Evolutionary conservation across 2,797 vertebrate genomes (phyloP), one percentile per base, ranked within the genome.

Genomic region (Sphenodon punctatus): DNA sequence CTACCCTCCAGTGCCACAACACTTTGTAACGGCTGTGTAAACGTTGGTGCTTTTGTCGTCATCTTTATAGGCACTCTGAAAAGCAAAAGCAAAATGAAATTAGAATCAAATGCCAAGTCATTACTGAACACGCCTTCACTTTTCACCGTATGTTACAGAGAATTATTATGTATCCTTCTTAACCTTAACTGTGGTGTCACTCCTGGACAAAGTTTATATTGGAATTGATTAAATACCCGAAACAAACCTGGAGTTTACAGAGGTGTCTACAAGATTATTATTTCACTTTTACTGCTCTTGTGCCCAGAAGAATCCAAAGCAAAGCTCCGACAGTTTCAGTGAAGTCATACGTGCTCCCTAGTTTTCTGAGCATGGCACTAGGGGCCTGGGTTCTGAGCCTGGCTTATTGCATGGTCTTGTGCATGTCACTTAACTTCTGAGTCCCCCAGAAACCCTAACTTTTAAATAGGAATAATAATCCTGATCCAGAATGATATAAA

Each of bases 1-100:
- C 98, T 99, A 98, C 98, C 98, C 98, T 99, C 98, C 76, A 99
- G 97, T 98, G 97, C 98, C 96, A 97, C 97, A 97, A 97, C 97
- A 58, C 98, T 99, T 97, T 99, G 98, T 93, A 99, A 96, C 4
- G 98, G 98, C 96, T 99, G 98, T 7, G 95, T 98, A 92, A 99
- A 99, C 4, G 98, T 98, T 86, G 98, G 98, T 49, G 98, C 98
- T 94, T 99, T 97, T 53, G 97, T 97, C 30, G 97, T 94, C 98
- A 99, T 99, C 93, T 95, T 96, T 91, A 91, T 93, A 93, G 98
- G 97, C 98, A 98, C 97, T 97, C 98, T 99, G 95, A 68, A 94
- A 94, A 76, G 15, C 84, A 89, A 84, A 72, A 73, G 22, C 67
- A 89, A 86, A 75, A 43, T 45, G 42, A 23, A 64, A 32, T 56